Base-by-base conservation (phyloP, 2,888 invertebrate genomes). In the Plagiodera versicolora region DNA sequence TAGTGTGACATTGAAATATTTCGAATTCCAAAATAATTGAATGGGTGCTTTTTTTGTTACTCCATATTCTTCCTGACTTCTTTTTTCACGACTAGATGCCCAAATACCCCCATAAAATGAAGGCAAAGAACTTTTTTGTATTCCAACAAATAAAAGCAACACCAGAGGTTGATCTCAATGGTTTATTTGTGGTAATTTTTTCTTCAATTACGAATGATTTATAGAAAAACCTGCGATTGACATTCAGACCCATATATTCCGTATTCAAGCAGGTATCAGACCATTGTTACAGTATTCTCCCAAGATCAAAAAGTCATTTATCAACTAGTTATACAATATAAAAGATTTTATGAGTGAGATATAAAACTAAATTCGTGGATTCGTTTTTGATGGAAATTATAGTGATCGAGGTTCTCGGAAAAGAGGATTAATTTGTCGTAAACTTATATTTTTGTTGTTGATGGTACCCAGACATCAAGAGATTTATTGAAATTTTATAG, bases 171-270 rank as follows among this genome's bases (percentile, higher is more conserved):
- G 39, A 9, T 39, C 14, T 39, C 39, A 2, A 14, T 39, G 14
- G 39, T 39, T 14, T n/a, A 39, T 39, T 39, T 39, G 39, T n/a
- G 39, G 39, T 14, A 14, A 39, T 39, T 14, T 39, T 14, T 39
- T 39, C n/a, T 39, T 39, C 39, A 39, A 39, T n/a, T 14, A 39
- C 39, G 10, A n/a, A 68, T 57, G 61, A 61, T 61, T 61, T 61
- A 61, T 47, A 52, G 32, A 49, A 30, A 32, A 54, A 53, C 11
- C 45, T 53, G 24, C 24, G n/a, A 50, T 44, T 59, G 54, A 54
- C 44, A 49, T 55, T 50, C 49, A 46, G 49, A 48, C 45, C 53
- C 47, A 17, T 39, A 56, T 35, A 28, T 53, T 10, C 44, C 44
- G 17, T 44, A 28, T 44, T 45, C n/a, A 44, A 32, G 60, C 60